phyloP scores from a whole-genome alignment of 2,888 invertebrate species.

The Carterocephalus palaemon region DNA sequence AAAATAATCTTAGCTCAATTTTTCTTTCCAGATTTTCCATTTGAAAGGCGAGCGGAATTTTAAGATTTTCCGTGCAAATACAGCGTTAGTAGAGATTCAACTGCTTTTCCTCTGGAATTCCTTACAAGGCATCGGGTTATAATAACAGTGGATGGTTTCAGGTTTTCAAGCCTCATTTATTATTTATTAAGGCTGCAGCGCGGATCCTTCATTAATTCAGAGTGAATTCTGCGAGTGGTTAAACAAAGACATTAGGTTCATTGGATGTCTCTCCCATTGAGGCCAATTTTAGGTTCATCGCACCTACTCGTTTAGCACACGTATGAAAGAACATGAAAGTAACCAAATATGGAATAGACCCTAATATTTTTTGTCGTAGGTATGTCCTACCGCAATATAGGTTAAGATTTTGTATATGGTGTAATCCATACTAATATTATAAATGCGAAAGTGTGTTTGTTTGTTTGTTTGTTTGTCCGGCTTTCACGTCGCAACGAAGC shows the following conservation, averaged over 20 bases:
- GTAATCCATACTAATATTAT: too few species aligned
- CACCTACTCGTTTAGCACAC: too few species aligned
- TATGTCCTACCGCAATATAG: too few species aligned
- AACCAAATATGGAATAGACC: too few species aligned
- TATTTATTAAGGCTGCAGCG: conserved; percentile 52
- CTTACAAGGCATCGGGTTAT: conserved; percentile 20
- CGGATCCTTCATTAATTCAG: conserved; percentile 57
- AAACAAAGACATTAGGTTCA: conserved; percentile 21
- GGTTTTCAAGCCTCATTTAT: conserved; percentile 29
- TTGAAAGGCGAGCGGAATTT: conserved; percentile 6
- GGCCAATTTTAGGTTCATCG: not conserved
- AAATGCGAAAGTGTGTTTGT: too few species aligned
- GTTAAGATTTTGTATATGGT: too few species aligned
- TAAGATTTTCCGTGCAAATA: conserved; percentile 20
- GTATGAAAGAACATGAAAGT: too few species aligned
- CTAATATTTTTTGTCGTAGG: too few species aligned
- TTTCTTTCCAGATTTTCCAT: too few species aligned
- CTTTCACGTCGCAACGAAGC: too few species aligned
- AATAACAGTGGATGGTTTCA: conserved; percentile 16
- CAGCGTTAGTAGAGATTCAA: conserved; percentile 12
- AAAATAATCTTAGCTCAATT: conserved; percentile 1
- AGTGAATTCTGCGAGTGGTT: conserved; percentile 44
- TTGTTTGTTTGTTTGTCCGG: too few species aligned
- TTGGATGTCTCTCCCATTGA: not conserved
- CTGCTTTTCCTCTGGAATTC: conserved; percentile 15